Conservation (phyloP, 2,113 vertebrate species). For the Chaetorhynchus papuensis region DNA sequence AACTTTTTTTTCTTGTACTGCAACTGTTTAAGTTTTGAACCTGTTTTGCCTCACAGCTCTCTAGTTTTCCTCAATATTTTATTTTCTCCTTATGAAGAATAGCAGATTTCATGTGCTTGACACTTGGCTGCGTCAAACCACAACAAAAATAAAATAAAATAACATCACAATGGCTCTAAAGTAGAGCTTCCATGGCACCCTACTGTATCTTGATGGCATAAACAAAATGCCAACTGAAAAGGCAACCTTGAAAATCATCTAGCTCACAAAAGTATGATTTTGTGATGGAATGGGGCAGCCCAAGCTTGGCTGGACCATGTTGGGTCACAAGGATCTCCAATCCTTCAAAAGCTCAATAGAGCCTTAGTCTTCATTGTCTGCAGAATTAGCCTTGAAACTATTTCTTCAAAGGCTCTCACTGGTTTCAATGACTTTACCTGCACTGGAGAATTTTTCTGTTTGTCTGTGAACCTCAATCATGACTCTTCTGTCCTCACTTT, state of each 20-base stretch:
- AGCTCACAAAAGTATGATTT: not conserved
- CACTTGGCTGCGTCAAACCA: too few relatives aligned
- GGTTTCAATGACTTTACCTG: not conserved
- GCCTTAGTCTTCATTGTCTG: not conserved
- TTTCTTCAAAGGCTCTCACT: not conserved
- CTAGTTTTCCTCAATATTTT: too few relatives aligned
- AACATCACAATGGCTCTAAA: not conserved
- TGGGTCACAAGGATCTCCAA: not conserved
- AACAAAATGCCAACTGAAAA: not conserved
- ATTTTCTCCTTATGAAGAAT: too few relatives aligned
- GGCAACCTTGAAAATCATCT: not conserved
- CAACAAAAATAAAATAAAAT: not conserved
- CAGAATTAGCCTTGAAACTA: not conserved
- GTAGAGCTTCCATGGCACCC: not conserved
- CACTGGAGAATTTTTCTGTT: not conserved
- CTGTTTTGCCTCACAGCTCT: too few relatives aligned
- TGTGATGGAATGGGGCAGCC: not conserved
- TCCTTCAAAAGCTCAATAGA: not conserved
- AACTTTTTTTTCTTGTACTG: too few relatives aligned
- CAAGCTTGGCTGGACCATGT: not conserved
- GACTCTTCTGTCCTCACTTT: not conserved
- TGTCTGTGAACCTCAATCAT: not conserved
- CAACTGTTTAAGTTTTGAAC: too few relatives aligned
- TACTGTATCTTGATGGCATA: not conserved
- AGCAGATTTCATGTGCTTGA: too few relatives aligned